Evolutionary conservation across 1,140 invertebrate species (phyloP), one percentile per base, ranked within the genome.

Genomic region (Armadillidium nasatum): DNA sequence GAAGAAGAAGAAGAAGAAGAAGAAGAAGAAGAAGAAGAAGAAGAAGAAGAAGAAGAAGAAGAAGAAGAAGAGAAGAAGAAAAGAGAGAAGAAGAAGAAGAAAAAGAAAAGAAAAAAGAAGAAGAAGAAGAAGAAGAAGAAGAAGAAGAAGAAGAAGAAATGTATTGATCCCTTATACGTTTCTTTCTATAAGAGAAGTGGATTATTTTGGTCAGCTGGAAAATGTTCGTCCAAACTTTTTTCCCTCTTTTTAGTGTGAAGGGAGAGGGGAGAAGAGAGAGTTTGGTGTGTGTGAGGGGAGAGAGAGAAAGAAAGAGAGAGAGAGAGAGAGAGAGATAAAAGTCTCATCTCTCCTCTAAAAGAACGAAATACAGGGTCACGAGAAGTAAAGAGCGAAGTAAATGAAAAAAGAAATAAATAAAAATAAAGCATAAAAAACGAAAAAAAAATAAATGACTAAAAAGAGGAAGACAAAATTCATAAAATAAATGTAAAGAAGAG

Each of bases 161-260:
- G 69, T 50, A 50, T 50, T 50, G 46, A 50, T 50, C 46, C 46
- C 46, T 50, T 15, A 50, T 50, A 50, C 46, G 9, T 50, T 50
- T 50, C 46, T 50, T 9, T 50, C 46, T 50, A 50, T 15, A n/a
- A n/a, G 46, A 50, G 46, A 50, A 50, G 46, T 10, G 46, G 46
- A 50, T 50, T 50, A 50, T 50, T 50, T 50, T 50, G 46, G 46
- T 50, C 46, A 50, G 46, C 46, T 50, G 46, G 46, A 50, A 50
- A 50, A 50, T 50, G 46, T 50, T 50, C 46, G 46, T 50, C 46
- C 46, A 50, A 50, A 50, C 50, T 60, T 60, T 60, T 60, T 60
- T 60, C 7, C 50, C 7, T 60, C 7, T 60, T 7, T 7, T 2
- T 13, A 4, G 11, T 60, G 7, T 60, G 1, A 60, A 60, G 50